Evolutionary conservation across 2,113 vertebrate species (phyloP), one percentile per base, ranked within the genome.

Genomic region (Penelope pileata): DNA sequence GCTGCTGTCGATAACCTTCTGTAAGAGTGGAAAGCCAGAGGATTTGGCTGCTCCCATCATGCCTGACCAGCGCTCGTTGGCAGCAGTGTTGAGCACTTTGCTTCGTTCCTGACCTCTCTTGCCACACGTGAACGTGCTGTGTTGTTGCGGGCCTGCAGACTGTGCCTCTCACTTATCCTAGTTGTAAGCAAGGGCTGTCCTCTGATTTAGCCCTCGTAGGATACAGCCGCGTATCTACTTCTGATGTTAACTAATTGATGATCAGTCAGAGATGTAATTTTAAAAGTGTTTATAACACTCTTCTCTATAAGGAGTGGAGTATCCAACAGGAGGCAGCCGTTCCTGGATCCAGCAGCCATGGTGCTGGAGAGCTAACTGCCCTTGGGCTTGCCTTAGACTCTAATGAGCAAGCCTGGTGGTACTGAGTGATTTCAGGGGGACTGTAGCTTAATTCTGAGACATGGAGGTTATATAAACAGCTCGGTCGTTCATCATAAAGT

Each of bases 361-460:
- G 9, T 66, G 38, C 43, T 83, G 30, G 62, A 50, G 72, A 84
- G 27, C 83, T 92, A 94, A 91, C 66, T 90, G 89, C 62, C 51
- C 77, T 85, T 54, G 42, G 27, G n/a, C 40, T 90, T 88, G 93
- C 87, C 86, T 64, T 86, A 77, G 80, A 72, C 86, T 91, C 54
- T 92, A 58, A 91, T 95, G 84, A 94, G 82, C 59, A 88, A 86
- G 80, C 79, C 80, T 76, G 34, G 34, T 80, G 56, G 72, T 93
- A 95, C 91, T 82, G 48, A 91, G 36, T 62, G 77, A 93, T 96
- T 97, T 97, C 91, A 62, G 40, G 70, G 78, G 72, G 75, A 48
- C 87, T 85, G 17, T 77, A 91, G 78, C 88, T 96, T 92, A 83
- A 93, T 91, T 97, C 82, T 90, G 40, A 90, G 91, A 58, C 88